These are phyloP conservation scores for Petrophora chlorosata DNA, from an alignment of 2,888 invertebrate species.

Conservation along the genomic window DNA sequence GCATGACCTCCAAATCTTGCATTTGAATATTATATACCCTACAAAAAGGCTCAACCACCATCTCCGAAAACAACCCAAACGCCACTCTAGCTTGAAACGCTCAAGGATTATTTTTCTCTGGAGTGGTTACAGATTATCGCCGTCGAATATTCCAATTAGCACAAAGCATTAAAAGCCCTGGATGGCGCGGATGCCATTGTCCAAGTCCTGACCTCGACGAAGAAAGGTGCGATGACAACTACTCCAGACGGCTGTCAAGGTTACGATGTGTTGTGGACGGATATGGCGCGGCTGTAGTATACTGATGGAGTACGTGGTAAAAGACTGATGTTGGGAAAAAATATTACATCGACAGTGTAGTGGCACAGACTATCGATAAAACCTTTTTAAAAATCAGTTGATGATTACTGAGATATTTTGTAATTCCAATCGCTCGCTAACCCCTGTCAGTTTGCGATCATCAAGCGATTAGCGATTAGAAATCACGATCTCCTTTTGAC, in stretches of 20 bases:
- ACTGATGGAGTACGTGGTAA: constrained; percentile 35
- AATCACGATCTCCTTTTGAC: too few species aligned
- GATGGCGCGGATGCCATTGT: constrained; percentile 69
- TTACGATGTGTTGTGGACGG: constrained; percentile 55
- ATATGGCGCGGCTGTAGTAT: constrained; percentile 46
- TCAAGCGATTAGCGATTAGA: too few species aligned
- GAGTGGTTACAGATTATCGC: constrained; percentile 35
- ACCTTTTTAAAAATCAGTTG: too few species aligned
- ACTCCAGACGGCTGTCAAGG: constrained; percentile 64
- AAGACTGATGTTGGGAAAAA: constrained; percentile 29
- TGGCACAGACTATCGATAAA: too few species aligned
- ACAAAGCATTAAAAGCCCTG: constrained; percentile 65
- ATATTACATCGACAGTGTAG: too few species aligned
- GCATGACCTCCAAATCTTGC: constrained; percentile 79
- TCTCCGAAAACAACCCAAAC: constrained; percentile 44
- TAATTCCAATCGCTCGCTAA: too few species aligned
- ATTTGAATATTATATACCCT: constrained; percentile 79
- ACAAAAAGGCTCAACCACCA: too few species aligned
- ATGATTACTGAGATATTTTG: too few species aligned
- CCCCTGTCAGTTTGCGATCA: too few species aligned
- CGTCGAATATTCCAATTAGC: constrained; percentile 61
- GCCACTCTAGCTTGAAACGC: constrained; percentile 3
- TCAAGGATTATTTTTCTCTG: constrained; percentile 35
- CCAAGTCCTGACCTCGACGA: constrained; percentile 63
- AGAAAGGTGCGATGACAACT: constrained; percentile 75